phyloP scores from a whole-genome alignment of 2,888 invertebrate genomes.

The Harpagoxenus sublaevis region DNA sequence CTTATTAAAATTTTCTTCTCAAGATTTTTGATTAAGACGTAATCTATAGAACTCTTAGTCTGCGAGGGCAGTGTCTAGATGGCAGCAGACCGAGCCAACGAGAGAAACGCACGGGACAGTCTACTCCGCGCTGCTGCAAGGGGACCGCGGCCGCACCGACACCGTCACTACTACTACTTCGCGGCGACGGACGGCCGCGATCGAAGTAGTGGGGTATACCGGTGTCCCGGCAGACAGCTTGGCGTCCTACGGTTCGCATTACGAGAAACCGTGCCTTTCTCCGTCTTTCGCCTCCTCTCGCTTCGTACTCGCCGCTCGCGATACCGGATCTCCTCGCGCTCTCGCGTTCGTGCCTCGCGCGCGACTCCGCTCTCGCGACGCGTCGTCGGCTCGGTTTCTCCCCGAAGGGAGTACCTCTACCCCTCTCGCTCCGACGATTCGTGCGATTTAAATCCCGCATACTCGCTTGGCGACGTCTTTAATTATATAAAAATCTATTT shows the following conservation, averaged over 20 bases:
- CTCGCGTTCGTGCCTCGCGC: slow-evolving; percentile 12
- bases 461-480: background rate
- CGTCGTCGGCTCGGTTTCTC: slow-evolving; percentile 36
- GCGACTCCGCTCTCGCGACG: slow-evolving; percentile 15
- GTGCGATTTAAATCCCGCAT: slow-evolving; percentile 33
- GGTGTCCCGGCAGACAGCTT: slow-evolving; percentile 85
- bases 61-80: slow-evolving; percentile 33
- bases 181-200: slow-evolving; percentile 34
- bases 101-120: slow-evolving; percentile 21
- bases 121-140: slow-evolving; percentile 10
- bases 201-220: slow-evolving; percentile 68
- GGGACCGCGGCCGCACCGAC: slow-evolving; percentile 44
- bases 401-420: slow-evolving; percentile 19
- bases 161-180: slow-evolving; percentile 62
- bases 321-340: slow-evolving; percentile 33
- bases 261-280: slow-evolving; percentile 79
- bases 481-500: slow-evolving; percentile 14
- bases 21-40: background rate
- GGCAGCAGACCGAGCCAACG: slow-evolving; percentile 35
- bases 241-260: slow-evolving; percentile 85
- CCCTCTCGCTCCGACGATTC: slow-evolving; percentile 23
- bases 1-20: background rate
- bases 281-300: slow-evolving; percentile 73
- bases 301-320: slow-evolving; percentile 52
- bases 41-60: background rate